Evolutionary conservation across 2,113 vertebrate genomes (phyloP).

Genomic region (Notarius quadriscutis): DNA sequence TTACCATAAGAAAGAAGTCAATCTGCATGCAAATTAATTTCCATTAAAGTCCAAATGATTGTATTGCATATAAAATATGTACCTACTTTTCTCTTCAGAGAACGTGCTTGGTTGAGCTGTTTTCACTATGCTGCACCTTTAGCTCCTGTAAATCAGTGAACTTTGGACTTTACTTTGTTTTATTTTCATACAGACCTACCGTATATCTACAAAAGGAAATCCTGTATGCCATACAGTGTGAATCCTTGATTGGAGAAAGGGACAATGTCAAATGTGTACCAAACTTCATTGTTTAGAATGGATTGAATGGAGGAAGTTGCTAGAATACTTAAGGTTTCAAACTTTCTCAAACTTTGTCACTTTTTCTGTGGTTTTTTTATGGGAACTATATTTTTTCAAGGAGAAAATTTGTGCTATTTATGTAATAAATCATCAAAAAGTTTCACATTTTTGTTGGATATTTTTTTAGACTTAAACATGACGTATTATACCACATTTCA

Average conservation of each 20-base stretch:
- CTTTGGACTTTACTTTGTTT: background rate
- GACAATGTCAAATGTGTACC: background rate
- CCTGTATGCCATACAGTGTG: background rate
- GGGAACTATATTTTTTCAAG: background rate
- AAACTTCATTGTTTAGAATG: background rate
- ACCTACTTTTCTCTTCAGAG: too few relatives aligned
- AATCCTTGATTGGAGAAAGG: background rate
- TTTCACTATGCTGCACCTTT: background rate
- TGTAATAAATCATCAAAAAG: background rate
- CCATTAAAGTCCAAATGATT: too few relatives aligned
- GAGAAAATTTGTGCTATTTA: too few relatives aligned
- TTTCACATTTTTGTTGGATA: too few relatives aligned
- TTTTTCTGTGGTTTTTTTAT: background rate
- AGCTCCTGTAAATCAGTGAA: background rate
- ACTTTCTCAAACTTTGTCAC: background rate
- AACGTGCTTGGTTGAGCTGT: background rate
- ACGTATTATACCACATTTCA: too few relatives aligned
- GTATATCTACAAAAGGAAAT: background rate
- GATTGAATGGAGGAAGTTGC: background rate
- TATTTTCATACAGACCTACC: background rate
- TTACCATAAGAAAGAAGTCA: too few relatives aligned
- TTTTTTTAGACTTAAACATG: too few relatives aligned
- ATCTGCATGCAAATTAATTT: too few relatives aligned
- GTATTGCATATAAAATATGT: too few relatives aligned
- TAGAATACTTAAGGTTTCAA: background rate